Percentiles rank a stretch among this genome's conserved stretches.
These are phyloP conservation scores for Papilio elwesi DNA, from an alignment of 2,888 invertebrate genomes.

Conservation along the genomic window DNA sequence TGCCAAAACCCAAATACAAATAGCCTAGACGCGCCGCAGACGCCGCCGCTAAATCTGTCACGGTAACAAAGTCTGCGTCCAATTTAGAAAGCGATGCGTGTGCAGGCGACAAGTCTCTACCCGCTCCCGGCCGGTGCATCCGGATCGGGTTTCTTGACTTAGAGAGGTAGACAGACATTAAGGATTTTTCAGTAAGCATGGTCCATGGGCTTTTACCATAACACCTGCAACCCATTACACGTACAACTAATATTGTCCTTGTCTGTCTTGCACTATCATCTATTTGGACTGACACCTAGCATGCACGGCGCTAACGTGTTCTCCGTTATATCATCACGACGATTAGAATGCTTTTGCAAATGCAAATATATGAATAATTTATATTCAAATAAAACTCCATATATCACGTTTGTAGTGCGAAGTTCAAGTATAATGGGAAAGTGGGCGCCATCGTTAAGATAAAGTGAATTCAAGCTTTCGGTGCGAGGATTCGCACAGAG, in stretches of 20 bases:
- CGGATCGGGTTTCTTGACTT: conserved; percentile 11
- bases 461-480: conserved; percentile 17
- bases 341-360: no score
- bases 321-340: no score
- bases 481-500: conserved; percentile 44
- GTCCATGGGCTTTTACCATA: no score
- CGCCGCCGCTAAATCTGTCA: conserved; percentile 75
- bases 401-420: conserved; percentile 4
- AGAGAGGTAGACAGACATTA: not conserved
- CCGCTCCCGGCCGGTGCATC: conserved; percentile 22
- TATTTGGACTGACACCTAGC: no score
- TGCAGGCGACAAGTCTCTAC: conserved; percentile 43
- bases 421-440: conserved; percentile 12
- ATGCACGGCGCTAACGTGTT: no score
- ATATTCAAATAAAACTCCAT: conserved; percentile 10
- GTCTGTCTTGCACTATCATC: no score
- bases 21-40: conserved; percentile 82
- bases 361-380: not conserved
- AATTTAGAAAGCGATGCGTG: conserved; percentile 59
- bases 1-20: conserved; percentile 80
- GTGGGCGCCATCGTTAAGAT: conserved; percentile 6
- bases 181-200: not conserved
- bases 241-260: no score
- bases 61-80: conserved; percentile 63
- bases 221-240: no score